Conservation (phyloP, 2,888 invertebrate species). For the Tortricodes alternella region DNA sequence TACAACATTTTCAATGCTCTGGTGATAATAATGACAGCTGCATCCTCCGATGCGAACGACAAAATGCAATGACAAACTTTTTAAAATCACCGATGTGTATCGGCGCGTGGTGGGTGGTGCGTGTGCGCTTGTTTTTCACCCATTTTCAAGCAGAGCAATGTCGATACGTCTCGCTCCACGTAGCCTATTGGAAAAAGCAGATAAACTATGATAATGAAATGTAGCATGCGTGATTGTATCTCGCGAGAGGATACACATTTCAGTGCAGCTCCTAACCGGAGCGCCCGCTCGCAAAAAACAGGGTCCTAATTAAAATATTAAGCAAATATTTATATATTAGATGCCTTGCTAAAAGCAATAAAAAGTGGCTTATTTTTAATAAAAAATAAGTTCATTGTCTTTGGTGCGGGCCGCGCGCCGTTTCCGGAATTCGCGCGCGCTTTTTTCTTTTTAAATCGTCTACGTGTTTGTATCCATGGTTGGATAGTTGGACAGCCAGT, state of each 20-base stretch:
- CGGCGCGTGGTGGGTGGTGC: slow-evolving; percentile 62
- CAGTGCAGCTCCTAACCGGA: slow-evolving; percentile 48
- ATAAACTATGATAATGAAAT: slow-evolving; percentile 78
- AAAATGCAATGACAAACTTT: slow-evolving; percentile 64
- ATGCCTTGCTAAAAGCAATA: slow-evolving; percentile 42
- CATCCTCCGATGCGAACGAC: slow-evolving; percentile 26
- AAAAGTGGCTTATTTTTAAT: slow-evolving; percentile 69
- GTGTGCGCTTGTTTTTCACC: slow-evolving; percentile 64
- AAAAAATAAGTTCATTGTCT: slow-evolving; percentile 61
- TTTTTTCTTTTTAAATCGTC: slow-evolving; percentile 42
- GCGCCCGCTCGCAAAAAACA: slow-evolving; percentile 50
- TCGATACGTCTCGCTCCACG: slow-evolving; percentile 73
- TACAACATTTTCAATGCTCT: not conserved
- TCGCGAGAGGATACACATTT: slow-evolving; percentile 55
- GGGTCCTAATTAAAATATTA: slow-evolving; percentile 70
- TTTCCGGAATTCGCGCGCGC: slow-evolving; percentile 38
- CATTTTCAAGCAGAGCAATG: slow-evolving; percentile 66
- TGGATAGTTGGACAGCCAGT: slow-evolving; percentile 41
- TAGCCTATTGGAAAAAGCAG: slow-evolving; percentile 78
- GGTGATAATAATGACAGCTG: slow-evolving; percentile 27
- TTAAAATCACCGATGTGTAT: slow-evolving; percentile 69
- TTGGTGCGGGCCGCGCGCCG: not conserved
- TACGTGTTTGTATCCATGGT: slow-evolving; percentile 34
- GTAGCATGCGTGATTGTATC: slow-evolving; percentile 62
- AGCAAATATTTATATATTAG: slow-evolving; percentile 68